A percentile compares a stretch with the other conserved stretches of the same genome.
These are phyloP conservation scores for Vidua macroura DNA, from an alignment of 2,113 vertebrate genomes.

Conservation along the genomic window DNA sequence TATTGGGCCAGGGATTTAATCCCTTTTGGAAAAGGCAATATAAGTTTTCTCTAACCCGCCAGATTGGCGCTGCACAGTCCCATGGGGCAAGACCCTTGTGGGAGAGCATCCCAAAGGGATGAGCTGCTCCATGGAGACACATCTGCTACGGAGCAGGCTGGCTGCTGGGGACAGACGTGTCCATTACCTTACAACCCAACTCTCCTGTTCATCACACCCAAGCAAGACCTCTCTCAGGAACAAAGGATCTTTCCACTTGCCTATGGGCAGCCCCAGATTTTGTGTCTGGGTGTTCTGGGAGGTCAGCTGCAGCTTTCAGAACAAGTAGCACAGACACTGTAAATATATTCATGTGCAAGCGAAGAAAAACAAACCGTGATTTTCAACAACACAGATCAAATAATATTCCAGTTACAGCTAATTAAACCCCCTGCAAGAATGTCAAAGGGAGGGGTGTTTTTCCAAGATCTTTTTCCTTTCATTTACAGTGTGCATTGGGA, in stretches of 20 bases:
- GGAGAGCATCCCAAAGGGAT: background rate
- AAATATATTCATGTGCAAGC: background rate
- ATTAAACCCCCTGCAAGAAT: conserved; percentile 59
- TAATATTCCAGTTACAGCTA: conserved; percentile 66
- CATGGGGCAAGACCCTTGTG: fast-evolving
- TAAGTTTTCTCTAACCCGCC: background rate
- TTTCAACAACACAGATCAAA: conserved; percentile 62
- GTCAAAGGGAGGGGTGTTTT: background rate
- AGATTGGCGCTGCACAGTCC: background rate
- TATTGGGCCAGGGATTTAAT: background rate
- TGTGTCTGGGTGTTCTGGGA: background rate
- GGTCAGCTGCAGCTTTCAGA: background rate
- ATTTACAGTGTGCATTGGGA: background rate
- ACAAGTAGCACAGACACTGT: background rate
- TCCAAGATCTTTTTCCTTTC: background rate
- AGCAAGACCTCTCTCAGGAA: background rate
- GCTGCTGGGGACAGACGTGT: fast-evolving
- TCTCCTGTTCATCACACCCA: background rate
- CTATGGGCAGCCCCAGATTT: conserved; percentile 4
- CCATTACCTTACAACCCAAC: background rate
- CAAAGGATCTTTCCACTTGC: conserved; percentile 25
- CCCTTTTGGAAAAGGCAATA: background rate
- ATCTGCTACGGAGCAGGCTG: fast-evolving
- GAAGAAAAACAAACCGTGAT: conserved; percentile 56
- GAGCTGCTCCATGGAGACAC: background rate